Evolutionary conservation across 2,797 vertebrate genomes (phyloP).

Genomic region (Hippocampus kuda): DNA sequence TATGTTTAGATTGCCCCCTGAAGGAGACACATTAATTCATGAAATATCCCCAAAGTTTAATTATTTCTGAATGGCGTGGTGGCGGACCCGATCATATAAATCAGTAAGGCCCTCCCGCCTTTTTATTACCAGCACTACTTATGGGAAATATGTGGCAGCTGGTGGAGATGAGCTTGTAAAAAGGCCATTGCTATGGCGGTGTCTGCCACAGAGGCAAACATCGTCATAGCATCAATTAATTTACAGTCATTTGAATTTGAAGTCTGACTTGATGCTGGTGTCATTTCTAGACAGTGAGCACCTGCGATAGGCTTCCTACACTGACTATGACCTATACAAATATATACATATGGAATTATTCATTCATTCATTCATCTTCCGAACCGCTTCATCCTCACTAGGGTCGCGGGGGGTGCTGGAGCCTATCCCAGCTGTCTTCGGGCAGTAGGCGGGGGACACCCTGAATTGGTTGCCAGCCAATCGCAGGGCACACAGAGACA

Average conservation of each 20-base stretch:
- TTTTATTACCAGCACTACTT: conserved; percentile 67
- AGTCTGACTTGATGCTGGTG: conserved; percentile 17
- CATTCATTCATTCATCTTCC: too few relatives aligned
- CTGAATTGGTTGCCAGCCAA: too few relatives aligned
- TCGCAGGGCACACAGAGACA: too few relatives aligned
- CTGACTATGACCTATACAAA: conserved; percentile 34
- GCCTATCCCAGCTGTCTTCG: too few relatives aligned
- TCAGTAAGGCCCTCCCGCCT: conserved; percentile 61
- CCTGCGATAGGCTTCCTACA: conserved; percentile 1
- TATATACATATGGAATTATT: conserved; percentile 20
- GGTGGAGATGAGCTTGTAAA: conserved; percentile 64
- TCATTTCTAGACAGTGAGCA: conserved; percentile 14
- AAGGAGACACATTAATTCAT: conserved; percentile 59
- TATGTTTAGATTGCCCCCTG: conserved; percentile 51
- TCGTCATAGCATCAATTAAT: conserved; percentile 37
- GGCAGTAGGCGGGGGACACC: too few relatives aligned
- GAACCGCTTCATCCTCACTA: too few relatives aligned
- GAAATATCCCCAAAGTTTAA: conserved; percentile 64
- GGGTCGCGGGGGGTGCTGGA: too few relatives aligned
- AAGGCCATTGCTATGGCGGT: conserved; percentile 51
- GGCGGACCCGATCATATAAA: conserved; percentile 57
- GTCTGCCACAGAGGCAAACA: conserved; percentile 39
- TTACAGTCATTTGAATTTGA: conserved; percentile 22
- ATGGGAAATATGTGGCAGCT: conserved; percentile 64
- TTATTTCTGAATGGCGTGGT: conserved; percentile 66